Base-by-base conservation (phyloP, 2,797 vertebrate species). In the Tiaroga cobitis region DNA sequence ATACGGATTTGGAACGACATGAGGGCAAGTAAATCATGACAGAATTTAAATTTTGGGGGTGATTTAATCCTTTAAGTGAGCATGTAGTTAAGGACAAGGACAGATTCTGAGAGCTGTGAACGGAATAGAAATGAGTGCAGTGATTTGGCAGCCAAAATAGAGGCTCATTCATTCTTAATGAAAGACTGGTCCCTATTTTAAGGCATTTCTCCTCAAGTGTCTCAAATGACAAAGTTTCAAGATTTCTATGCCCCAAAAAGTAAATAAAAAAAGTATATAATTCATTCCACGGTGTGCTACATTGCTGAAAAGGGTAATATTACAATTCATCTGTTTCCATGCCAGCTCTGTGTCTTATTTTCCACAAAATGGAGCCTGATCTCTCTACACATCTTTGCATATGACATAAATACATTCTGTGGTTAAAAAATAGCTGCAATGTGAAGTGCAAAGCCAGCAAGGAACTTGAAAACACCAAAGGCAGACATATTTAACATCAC, bases 81-180 rank as follows among this genome's bases (percentile, higher is more conserved):
- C 49, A 46, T 72, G 68, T 82, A 29, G 49, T 74, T 74, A 63
- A 82, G 69, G 81, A 73, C 69, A 82, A 73, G 81, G 81, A 73
- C 83, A 61, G 65, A 32, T 43, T 59, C 74, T 69, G 51, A 34
- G 39, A 82, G 54, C 54, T 46, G 84, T 85, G 84, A 74, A 37
- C 32, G 4, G 77, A 85, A 85, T 74, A 18, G 11, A 65, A 85
- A 85, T 80, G 84, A 88, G 86, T 82, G 86, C 89, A 81, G 65
- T 87, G 86, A 84, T 78, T 80, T 89, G 88, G 89, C 90, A 91
- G 90, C 91, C 83, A 88, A 88, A 91, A 91, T 85, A 91, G 89
- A 92, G 90, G 72, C 90, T 92, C 92, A 93, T 94, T 89, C 90
- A 93, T 95, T 91, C 93, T 95, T 93, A 92, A 94, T 92, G 90